Conservation (phyloP, 2,113 vertebrate genomes). For the Pseudonaja textilis region DNA sequence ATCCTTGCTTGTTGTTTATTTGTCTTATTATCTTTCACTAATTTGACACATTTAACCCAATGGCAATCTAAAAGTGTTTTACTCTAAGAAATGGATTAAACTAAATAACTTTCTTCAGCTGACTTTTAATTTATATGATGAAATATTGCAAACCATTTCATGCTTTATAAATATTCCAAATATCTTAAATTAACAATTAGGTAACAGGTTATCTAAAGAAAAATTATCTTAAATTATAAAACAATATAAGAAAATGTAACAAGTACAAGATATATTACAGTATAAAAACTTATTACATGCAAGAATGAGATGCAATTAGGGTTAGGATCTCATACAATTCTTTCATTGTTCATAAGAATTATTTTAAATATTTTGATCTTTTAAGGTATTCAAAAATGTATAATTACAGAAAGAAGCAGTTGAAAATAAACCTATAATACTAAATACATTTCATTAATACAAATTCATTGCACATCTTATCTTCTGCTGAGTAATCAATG, state of each 20-base stretch:
- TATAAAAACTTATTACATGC: not conserved
- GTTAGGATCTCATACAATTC: slow-evolving; percentile 10
- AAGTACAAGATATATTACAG: not conserved
- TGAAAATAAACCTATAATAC: slow-evolving; percentile 32
- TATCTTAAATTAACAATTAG: not conserved
- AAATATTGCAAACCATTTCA: not conserved
- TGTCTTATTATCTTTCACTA: not conserved
- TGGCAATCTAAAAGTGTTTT: not conserved
- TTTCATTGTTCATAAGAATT: slow-evolving; percentile 32
- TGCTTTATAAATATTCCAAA: not conserved
- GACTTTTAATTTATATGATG: not conserved
- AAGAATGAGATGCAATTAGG: not conserved
- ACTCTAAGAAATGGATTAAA: not conserved
- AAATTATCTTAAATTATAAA: not conserved
- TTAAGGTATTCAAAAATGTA: not conserved
- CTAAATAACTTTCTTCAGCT: not conserved
- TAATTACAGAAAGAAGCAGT: not conserved
- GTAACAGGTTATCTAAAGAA: not conserved
- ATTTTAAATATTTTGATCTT: not conserved
- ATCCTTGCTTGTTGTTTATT: not conserved
- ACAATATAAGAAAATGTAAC: not conserved
- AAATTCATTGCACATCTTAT: slow-evolving; percentile 67
- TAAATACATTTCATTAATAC: slow-evolving; percentile 63
- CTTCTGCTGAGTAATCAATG: slow-evolving; percentile 62
- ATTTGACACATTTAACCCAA: not conserved